Evolutionary conservation across 2,797 vertebrate genomes (phyloP).

Genomic region (Sphenopsis melanotis): DNA sequence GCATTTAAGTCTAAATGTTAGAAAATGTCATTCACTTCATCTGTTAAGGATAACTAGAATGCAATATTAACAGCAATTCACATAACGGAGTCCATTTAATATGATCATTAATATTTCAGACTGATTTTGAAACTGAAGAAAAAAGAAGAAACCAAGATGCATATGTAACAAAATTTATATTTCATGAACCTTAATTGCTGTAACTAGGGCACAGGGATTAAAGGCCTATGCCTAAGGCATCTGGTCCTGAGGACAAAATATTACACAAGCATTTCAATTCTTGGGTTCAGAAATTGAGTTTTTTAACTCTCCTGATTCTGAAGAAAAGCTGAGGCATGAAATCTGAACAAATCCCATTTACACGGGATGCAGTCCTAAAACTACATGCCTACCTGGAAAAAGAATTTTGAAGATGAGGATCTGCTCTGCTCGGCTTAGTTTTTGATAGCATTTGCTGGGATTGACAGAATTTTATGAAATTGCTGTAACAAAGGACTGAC

Average conservation of each 20-base stretch:
- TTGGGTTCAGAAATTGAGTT: background rate
- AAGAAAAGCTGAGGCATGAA: background rate
- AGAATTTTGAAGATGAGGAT: background rate
- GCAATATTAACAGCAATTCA: background rate
- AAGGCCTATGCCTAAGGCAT: constrained; percentile 1
- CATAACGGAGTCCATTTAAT: background rate
- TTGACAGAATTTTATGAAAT: background rate
- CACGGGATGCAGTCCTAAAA: background rate
- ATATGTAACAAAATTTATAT: constrained; percentile 32
- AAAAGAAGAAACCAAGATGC: constrained; percentile 10
- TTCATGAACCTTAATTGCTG: constrained; percentile 55
- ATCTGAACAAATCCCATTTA: background rate
- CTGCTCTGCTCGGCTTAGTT: background rate
- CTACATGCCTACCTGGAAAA: background rate
- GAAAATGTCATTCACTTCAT: background rate
- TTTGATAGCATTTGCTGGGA: background rate
- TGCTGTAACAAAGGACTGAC: background rate
- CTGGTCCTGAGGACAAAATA: constrained; percentile 7
- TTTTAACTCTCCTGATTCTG: background rate
- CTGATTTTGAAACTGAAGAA: constrained; percentile 10
- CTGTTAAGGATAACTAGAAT: background rate
- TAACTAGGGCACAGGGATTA: constrained; percentile 48
- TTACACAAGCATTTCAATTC: background rate
- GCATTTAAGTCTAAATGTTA: background rate
- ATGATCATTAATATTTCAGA: constrained; percentile 40